These are phyloP conservation scores for Invenusta paracnida DNA, from an alignment of 2,888 invertebrate genomes.

Conservation along the genomic window DNA sequence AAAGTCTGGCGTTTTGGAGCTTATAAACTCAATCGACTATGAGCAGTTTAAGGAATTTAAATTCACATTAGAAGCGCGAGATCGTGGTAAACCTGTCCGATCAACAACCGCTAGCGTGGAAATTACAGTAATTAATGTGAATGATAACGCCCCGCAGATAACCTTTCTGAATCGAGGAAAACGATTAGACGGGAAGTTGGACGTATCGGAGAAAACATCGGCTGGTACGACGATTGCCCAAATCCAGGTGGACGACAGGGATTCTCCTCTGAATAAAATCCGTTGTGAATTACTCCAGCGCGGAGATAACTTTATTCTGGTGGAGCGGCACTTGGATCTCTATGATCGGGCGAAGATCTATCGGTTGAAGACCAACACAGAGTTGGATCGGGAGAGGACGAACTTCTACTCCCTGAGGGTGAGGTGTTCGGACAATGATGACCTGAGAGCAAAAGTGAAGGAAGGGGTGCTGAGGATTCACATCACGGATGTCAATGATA, in stretches of 20 bases:
- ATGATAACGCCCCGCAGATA: constrained; percentile 21
- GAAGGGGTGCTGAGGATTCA: neutral
- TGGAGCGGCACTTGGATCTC: constrained; percentile 13
- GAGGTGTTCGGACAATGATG: constrained; percentile 7
- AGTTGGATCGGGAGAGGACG: neutral
- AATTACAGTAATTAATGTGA: constrained; percentile 28
- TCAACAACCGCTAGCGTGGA: constrained; percentile 11
- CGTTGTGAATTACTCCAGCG: neutral
- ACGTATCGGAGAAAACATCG: neutral
- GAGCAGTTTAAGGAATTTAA: constrained; percentile 20
- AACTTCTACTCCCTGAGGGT: neutral
- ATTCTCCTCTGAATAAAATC: neutral
- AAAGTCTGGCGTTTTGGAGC: neutral
- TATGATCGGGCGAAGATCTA: neutral
- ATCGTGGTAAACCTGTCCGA: neutral
- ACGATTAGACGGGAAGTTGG: neutral
- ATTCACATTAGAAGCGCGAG: constrained; percentile 15
- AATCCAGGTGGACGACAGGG: constrained; percentile 19
- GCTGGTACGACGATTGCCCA: neutral
- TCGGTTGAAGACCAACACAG: neutral
- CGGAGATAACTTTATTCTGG: neutral
- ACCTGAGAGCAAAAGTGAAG: neutral
- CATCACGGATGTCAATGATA: constrained; percentile 31
- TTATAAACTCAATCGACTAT: constrained; percentile 23
- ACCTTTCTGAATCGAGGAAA: neutral